Conservation (phyloP, 2,113 vertebrate genomes). For the Dasyurus viverrinus region DNA sequence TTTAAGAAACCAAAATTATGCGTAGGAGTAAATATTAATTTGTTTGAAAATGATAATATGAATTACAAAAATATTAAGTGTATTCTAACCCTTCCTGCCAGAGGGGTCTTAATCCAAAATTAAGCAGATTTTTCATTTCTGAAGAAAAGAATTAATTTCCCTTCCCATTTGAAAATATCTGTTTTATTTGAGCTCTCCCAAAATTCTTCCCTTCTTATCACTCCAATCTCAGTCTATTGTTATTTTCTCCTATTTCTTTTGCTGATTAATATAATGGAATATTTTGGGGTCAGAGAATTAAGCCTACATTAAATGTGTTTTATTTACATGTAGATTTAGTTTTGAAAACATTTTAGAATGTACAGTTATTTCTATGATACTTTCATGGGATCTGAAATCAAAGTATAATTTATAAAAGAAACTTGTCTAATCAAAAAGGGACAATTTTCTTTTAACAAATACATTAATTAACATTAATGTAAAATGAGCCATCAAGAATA, state of each 20-base stretch:
- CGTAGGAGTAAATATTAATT: background rate
- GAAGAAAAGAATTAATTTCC: background rate
- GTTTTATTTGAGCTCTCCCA: background rate
- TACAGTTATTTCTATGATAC: background rate
- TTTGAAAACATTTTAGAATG: background rate
- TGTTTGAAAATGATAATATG: background rate
- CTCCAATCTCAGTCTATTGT: background rate
- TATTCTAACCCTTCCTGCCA: background rate
- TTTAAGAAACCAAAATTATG: background rate
- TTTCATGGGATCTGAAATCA: background rate
- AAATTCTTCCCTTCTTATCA: background rate
- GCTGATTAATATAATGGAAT: conserved; percentile 8
- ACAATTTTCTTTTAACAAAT: background rate
- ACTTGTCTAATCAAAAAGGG: conserved; percentile 10
- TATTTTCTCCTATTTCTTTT: conserved; percentile 5
- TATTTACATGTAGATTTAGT: background rate
- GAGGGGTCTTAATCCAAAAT: background rate
- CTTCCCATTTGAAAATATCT: background rate
- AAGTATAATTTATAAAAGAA: conserved; percentile 27
- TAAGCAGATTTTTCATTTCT: background rate
- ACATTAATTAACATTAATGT: background rate
- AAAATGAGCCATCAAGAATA: background rate
- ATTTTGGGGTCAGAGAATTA: conserved; percentile 17
- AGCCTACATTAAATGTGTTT: background rate
- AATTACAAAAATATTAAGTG: background rate